Conservation (phyloP, 2,113 vertebrate species). For the Pipa parva region DNA sequence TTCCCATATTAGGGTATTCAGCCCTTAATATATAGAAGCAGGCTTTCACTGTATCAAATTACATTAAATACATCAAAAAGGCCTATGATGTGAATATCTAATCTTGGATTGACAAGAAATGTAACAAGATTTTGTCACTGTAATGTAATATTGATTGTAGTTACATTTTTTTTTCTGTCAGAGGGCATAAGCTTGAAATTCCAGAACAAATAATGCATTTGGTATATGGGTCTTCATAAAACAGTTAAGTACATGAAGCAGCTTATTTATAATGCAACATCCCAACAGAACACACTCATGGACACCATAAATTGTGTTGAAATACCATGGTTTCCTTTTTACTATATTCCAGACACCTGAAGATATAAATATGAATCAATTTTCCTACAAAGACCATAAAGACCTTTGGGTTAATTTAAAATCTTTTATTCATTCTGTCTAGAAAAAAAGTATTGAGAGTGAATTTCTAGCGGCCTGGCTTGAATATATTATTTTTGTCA, state of each 20-base stretch:
- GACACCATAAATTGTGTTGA: neutral
- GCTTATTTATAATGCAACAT: neutral
- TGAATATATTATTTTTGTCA: neutral
- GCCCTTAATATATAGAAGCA: too few species aligned
- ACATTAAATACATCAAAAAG: too few species aligned
- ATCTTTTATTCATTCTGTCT: neutral
- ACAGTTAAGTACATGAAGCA: neutral
- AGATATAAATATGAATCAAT: slow-evolving; percentile 19
- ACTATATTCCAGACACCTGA: neutral
- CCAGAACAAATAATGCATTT: neutral
- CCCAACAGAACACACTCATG: neutral
- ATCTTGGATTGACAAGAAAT: too few species aligned
- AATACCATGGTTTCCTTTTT: neutral
- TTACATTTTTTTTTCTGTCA: too few species aligned
- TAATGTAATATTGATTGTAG: too few species aligned
- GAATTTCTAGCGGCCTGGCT: neutral
- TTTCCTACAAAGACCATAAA: slow-evolving; percentile 1
- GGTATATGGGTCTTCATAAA: neutral
- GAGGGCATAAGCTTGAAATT: neutral
- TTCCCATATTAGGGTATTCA: too few species aligned
- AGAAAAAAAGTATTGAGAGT: neutral
- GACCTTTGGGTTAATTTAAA: slow-evolving; percentile 16
- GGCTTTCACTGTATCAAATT: too few species aligned
- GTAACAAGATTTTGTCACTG: too few species aligned
- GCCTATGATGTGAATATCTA: too few species aligned